A percentile compares a stretch with the other conserved stretches of the same genome.
Conservation (phyloP, 2,888 invertebrate species). For the Leuctra nigra region DNA sequence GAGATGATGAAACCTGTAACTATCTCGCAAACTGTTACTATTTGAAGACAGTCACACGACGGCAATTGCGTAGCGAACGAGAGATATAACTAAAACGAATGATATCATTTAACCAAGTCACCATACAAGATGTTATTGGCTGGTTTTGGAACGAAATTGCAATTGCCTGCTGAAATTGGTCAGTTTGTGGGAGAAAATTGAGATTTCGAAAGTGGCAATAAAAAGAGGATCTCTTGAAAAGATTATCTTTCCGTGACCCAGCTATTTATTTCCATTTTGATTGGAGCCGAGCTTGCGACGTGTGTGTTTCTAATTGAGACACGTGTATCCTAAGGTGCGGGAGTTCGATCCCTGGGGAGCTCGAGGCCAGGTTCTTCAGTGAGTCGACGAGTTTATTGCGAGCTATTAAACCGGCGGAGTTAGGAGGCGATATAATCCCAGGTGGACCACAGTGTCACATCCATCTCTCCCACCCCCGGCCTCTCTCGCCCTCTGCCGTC, state of each 20-base stretch:
- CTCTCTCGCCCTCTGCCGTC: background rate
- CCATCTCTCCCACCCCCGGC: constrained; percentile 4
- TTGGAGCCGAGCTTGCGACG: too few relatives aligned
- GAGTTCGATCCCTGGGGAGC: too few relatives aligned
- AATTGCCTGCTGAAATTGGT: constrained; percentile 1
- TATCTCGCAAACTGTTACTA: too few relatives aligned
- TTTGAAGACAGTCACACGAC: too few relatives aligned
- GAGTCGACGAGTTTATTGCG: constrained; percentile 22
- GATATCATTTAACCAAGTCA: constrained; percentile 1
- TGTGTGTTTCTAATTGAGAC: background rate
- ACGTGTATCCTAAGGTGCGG: too few relatives aligned
- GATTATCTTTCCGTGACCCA: too few relatives aligned
- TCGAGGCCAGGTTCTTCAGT: background rate
- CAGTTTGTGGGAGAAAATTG: constrained; percentile 9
- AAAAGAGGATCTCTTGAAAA: too few relatives aligned
- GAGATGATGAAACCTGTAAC: too few relatives aligned
- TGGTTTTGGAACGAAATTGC: background rate
- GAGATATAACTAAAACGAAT: constrained; percentile 8
- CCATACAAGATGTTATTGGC: background rate
- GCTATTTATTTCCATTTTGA: too few relatives aligned
- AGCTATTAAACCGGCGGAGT: constrained; percentile 25
- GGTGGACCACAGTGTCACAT: constrained; percentile 19
- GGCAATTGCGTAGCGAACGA: background rate
- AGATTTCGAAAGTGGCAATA: constrained; percentile 8
- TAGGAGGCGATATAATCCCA: constrained; percentile 22